Evolutionary conservation across 2,113 vertebrate genomes (phyloP), one percentile per base, ranked within the genome.

Genomic region (Bubo bubo): DNA sequence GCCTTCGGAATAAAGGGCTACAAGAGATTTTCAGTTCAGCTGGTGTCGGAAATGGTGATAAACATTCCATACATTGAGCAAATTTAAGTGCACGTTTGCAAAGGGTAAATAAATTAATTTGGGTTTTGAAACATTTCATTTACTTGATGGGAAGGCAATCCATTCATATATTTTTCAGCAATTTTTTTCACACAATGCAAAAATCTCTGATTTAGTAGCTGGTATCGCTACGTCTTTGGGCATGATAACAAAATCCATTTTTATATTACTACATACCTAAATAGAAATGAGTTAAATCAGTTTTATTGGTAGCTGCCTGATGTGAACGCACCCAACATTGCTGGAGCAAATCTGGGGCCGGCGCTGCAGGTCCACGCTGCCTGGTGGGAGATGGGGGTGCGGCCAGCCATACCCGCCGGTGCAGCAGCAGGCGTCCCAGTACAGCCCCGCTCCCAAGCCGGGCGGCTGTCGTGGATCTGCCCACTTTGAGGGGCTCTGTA

Each of bases 1-100:
- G 52, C 20, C 3, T 10, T 16, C 2, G 60, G 34, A 27, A 21
- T 16, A 63, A n/a, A 30, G 5, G 21, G 23, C 30, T 8, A 5
- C 12, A 2, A 17, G 21, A 4, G 3, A 4, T 34, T 55, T 37
- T 35, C 3, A 17, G 8, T 19, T 67, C 28, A 5, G 32, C 34
- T 17, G 28, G 5, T 10, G 22, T 11, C 27, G 39, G 14, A 64
- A 35, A 8, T 8, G 3, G 81, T 16, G 23, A 12, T 53, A 18
- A 34, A 13, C 5, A 0, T 30, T 17, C 2, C 14, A 0, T 4
- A 11, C 6, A 0, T 12, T 4, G 20, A 9, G 28, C 39, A 30
- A 83, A 55, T 37, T 18, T 26, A 34, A 82, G 26, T 4, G 21
- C 13, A 3, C 4, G 0, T 47, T 73, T 35, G 45, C 34, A 28